phyloP scores from a whole-genome alignment of 2,888 invertebrate species.

The Macaria liturata region DNA sequence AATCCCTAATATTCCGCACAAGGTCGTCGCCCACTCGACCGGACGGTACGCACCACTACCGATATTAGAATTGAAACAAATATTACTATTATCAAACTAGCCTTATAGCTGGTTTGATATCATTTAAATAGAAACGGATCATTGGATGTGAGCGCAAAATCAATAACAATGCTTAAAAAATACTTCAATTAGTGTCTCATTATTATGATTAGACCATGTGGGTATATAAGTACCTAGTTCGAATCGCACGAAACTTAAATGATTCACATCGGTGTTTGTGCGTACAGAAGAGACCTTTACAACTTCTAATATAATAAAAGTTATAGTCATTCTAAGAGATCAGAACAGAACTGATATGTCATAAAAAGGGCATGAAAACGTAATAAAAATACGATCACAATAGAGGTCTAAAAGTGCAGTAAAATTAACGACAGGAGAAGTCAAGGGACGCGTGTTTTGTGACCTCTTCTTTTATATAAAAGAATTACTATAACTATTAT shows the following conservation, averaged over 20 bases:
- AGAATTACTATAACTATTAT: too few relatives aligned
- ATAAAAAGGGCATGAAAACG: constrained; percentile 25
- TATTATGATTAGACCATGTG: too few relatives aligned
- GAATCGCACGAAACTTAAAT: too few relatives aligned
- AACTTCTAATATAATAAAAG: constrained; percentile 19
- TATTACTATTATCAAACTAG: too few relatives aligned
- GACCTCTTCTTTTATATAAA: neutral
- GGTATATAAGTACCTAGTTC: too few relatives aligned
- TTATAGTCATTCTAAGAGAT: constrained; percentile 15
- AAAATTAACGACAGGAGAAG: constrained; percentile 15
- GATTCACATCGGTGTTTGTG: neutral
- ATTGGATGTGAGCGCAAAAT: too few relatives aligned
- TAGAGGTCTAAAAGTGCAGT: constrained; percentile 27
- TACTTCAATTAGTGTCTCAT: too few relatives aligned
- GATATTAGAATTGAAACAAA: neutral
- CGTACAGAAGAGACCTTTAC: constrained; percentile 1
- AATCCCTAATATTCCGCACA: constrained; percentile 12
- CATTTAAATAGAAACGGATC: too few relatives aligned
- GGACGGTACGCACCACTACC: neutral
- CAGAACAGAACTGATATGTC: constrained; percentile 18
- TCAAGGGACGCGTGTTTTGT: constrained; percentile 9
- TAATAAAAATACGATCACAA: constrained; percentile 23
- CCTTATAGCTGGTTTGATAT: too few relatives aligned
- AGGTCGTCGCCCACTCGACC: neutral
- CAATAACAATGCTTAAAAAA: too few relatives aligned